Evolutionary conservation across 2,113 vertebrate genomes (phyloP).

Genomic region (Apeltes quadracus): DNA sequence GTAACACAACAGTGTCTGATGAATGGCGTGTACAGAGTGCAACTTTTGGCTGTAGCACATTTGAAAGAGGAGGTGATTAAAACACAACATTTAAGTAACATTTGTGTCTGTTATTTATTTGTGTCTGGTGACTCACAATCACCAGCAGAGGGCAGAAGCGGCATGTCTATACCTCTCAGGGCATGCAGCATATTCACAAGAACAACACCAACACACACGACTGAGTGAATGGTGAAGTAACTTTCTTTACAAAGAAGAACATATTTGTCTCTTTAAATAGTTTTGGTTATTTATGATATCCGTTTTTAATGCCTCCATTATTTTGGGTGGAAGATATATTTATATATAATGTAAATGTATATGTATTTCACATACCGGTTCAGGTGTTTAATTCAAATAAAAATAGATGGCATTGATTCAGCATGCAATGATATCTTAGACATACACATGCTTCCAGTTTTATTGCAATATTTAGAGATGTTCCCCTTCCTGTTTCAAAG

Average conservation of each 20-base stretch:
- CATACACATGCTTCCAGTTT: neutral
- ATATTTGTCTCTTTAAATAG: neutral
- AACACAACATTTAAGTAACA: conserved; percentile 63
- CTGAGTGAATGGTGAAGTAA: neutral
- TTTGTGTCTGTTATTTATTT: conserved; percentile 33
- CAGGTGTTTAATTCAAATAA: neutral
- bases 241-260: neutral
- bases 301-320: too few relatives aligned
- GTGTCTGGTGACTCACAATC: neutral
- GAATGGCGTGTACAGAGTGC: conserved; percentile 54
- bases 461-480: neutral
- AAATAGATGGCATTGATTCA: neutral
- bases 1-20: conserved; percentile 52
- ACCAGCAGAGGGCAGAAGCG: conserved; percentile 46
- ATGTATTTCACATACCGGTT: neutral
- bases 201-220: neutral
- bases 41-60: conserved; percentile 63
- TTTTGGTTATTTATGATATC: neutral
- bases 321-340: too few relatives aligned
- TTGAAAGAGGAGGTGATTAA: conserved; percentile 64
- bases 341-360: neutral
- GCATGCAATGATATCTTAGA: neutral
- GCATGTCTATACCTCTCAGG: neutral
- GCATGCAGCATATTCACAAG: too few relatives aligned
- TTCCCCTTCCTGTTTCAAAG: neutral